Base-by-base conservation (phyloP, 1,140 invertebrate species). In the Ostrea denselamellosa region DNA sequence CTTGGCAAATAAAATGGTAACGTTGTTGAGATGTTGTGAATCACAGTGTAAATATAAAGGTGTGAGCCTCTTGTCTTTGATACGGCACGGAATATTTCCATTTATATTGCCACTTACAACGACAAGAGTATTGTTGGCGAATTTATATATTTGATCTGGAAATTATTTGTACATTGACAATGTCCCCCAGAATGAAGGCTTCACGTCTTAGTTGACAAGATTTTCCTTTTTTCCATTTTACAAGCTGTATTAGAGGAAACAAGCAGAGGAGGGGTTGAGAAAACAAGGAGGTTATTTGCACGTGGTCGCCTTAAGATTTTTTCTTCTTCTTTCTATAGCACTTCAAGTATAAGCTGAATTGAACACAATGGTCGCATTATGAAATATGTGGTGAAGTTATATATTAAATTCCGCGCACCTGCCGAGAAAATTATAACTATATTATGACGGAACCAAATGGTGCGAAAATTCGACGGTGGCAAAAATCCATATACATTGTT, bases 21-120 rank as follows among this genome's bases (percentile, higher is more conserved):
- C 86, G 83, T 83, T 83, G 51, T 65, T 65, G 86, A 87, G 83
- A 87, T 82, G 34, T 83, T 87, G 81, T 87, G 86, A 87, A 81
- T 87, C 86, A 87, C 81, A 83, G 83, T 83, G 86, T 83, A 83
- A 87, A 87, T 53, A 87, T 25, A 77, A 28, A 77, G 68, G 68
- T 77, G 68, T 77, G 68, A 77, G 68, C 25, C 68, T 12, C 68
- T 77, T 34, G 68, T 77, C 28, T 44, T 44, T 77, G 68, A 77
- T 77, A 77, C 68, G 28, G 68, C 68, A 77, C 68, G 68, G 25
- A 77, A 77, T 77, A 77, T 77, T 77, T 77, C 68, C 68, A 77
- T 77, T 77, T 77, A 77, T 77, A 77, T 77, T 9, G 25, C 68
- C 68, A 77, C 68, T 77, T 77, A 25, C 28, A 77, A 77, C 68